Conservation (phyloP, 2,797 vertebrate genomes). For the Phyllotis vaccarum region DNA sequence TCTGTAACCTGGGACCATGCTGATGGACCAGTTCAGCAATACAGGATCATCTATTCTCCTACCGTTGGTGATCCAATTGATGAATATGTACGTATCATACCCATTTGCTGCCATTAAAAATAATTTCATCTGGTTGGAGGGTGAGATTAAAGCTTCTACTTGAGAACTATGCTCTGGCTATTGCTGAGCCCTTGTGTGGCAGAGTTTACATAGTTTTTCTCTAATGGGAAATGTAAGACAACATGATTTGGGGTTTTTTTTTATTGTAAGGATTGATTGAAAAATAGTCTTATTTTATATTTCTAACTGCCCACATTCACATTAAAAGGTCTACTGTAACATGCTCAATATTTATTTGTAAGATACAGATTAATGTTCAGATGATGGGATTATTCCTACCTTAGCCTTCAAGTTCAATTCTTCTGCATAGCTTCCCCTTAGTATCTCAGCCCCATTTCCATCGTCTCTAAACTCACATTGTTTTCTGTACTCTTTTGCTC, state of each 20-base stretch:
- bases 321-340: not conserved
- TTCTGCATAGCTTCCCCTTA: not conserved
- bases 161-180: not conserved
- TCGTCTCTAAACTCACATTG: not conserved
- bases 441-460: not conserved
- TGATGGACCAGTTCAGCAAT: constrained; percentile 96
- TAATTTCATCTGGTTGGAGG: not conserved
- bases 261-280: not conserved
- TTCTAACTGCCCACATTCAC: not conserved
- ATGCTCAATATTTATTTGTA: not conserved
- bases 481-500: not conserved
- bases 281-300: not conserved
- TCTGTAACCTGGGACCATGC: constrained; percentile 98
- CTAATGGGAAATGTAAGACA: not conserved
- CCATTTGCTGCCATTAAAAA: not conserved
- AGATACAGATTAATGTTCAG: not conserved
- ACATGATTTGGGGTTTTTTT: constrained; percentile 8
- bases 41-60: constrained; percentile 94
- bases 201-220: not conserved
- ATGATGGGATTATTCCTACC: not conserved
- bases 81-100: constrained; percentile 92
- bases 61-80: constrained; percentile 95
- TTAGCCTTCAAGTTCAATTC: not conserved
- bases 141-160: not conserved
- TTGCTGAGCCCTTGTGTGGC: not conserved